Percentiles rank a stretch among this genome's conserved stretches.
Conservation (phyloP, 2,113 vertebrate genomes). For the Xerus inauris region DNA sequence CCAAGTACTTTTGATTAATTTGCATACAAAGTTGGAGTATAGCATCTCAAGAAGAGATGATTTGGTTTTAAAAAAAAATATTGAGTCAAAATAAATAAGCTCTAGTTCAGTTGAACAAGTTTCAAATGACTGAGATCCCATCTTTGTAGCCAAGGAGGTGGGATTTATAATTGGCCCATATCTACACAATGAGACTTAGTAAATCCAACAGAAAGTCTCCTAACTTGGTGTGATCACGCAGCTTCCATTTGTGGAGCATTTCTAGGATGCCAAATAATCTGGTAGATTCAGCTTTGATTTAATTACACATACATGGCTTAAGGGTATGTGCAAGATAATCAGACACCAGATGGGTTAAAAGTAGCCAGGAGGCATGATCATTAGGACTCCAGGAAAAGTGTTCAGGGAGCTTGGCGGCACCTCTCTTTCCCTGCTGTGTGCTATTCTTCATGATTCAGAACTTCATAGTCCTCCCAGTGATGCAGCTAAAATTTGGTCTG, state of each 20-base stretch:
- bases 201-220: background rate
- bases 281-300: background rate
- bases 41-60: background rate
- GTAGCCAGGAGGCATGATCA: background rate
- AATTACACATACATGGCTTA: background rate
- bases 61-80: conserved; percentile 35
- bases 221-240: background rate
- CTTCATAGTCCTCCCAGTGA: background rate
- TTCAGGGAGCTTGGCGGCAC: background rate
- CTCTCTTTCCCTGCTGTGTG: background rate
- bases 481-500: background rate
- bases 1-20: conserved; percentile 17
- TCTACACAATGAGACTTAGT: background rate
- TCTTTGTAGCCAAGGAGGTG: background rate
- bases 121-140: background rate
- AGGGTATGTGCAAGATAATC: background rate
- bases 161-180: background rate
- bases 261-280: background rate
- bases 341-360: background rate
- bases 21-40: background rate
- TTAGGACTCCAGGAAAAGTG: background rate
- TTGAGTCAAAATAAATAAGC: background rate
- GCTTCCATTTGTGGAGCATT: background rate
- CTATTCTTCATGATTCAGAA: background rate
- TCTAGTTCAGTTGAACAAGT: background rate